These are phyloP conservation scores for Aricia artaxerxes DNA, from an alignment of 2,888 invertebrate species.

Conservation along the genomic window DNA sequence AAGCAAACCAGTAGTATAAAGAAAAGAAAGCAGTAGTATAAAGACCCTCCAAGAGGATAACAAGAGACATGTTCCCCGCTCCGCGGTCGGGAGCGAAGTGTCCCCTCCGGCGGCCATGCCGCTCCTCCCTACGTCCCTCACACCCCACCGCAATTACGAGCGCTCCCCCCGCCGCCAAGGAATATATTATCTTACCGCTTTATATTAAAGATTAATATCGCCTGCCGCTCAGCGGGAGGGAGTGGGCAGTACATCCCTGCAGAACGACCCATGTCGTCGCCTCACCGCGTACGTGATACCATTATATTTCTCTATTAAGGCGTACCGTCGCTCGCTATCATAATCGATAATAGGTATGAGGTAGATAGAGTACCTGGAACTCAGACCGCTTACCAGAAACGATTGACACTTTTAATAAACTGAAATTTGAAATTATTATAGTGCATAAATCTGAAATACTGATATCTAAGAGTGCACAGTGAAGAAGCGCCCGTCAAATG, in stretches of 20 bases:
- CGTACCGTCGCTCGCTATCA: slow-evolving; percentile 32
- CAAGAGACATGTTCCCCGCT: slow-evolving; percentile 52
- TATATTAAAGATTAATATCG: slow-evolving; percentile 72
- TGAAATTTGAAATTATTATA: background rate
- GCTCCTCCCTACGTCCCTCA: slow-evolving; percentile 75
- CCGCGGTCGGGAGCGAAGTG: slow-evolving; percentile 65
- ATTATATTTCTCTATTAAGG: slow-evolving; percentile 41
- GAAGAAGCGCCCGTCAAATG: background rate
- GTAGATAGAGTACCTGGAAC: background rate
- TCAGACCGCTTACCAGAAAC: background rate
- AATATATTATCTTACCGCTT: slow-evolving; percentile 64
- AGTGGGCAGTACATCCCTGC: slow-evolving; percentile 63
- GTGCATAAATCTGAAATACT: background rate
- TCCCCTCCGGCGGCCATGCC: slow-evolving; percentile 70
- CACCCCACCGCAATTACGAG: slow-evolving; percentile 54
- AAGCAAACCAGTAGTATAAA: too few species aligned
- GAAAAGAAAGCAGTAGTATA: too few species aligned
- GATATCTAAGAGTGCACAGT: background rate
- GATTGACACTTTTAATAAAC: slow-evolving; percentile 8
- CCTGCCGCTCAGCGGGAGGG: slow-evolving; percentile 48
- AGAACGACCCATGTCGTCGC: slow-evolving; percentile 65
- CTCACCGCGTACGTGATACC: slow-evolving; percentile 59
- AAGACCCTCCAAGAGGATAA: background rate
- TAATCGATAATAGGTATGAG: slow-evolving; percentile 36
- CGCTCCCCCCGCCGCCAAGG: slow-evolving; percentile 56